These are phyloP conservation scores for Gonocerus acuteangulatus DNA, from an alignment of 2,888 invertebrate species.

Conservation along the genomic window DNA sequence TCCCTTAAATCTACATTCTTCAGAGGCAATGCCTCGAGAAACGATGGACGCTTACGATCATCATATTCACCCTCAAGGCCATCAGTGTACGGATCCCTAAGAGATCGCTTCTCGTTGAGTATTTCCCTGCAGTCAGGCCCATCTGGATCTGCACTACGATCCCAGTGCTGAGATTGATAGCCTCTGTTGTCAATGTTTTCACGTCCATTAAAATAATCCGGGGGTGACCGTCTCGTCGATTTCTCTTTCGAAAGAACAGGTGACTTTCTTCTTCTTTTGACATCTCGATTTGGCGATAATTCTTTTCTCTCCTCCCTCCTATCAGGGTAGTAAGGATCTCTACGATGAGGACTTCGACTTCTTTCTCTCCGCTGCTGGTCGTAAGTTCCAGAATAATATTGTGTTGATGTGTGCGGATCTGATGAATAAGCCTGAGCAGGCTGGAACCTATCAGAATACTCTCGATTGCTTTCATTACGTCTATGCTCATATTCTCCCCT, in stretches of 20 bases:
- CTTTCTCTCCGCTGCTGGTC: constrained; percentile 8
- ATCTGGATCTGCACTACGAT: background rate
- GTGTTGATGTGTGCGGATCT: background rate
- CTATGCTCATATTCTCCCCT: background rate
- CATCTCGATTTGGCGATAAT: background rate
- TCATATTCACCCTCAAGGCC: background rate
- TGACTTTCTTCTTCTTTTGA: constrained; percentile 10
- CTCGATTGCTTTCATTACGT: background rate
- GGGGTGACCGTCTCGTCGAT: background rate
- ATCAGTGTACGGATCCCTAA: constrained; percentile 11
- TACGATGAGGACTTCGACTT: background rate
- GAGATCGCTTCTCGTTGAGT: constrained; percentile 14
- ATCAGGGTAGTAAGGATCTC: background rate
- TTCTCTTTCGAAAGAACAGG: background rate
- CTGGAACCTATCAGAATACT: background rate
- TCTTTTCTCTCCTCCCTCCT: background rate
- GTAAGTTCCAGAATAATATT: constrained; percentile 5
- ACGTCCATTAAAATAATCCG: constrained; percentile 8
- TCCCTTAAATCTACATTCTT: constrained; percentile 18
- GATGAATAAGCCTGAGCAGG: background rate
- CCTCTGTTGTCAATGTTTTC: constrained; percentile 1
- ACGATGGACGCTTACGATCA: background rate
- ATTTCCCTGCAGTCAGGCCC: constrained; percentile 23
- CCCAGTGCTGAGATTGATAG: background rate
- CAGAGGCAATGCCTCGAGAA: background rate